Conservation (phyloP, 2,113 vertebrate species). For the Cacatua alba region DNA sequence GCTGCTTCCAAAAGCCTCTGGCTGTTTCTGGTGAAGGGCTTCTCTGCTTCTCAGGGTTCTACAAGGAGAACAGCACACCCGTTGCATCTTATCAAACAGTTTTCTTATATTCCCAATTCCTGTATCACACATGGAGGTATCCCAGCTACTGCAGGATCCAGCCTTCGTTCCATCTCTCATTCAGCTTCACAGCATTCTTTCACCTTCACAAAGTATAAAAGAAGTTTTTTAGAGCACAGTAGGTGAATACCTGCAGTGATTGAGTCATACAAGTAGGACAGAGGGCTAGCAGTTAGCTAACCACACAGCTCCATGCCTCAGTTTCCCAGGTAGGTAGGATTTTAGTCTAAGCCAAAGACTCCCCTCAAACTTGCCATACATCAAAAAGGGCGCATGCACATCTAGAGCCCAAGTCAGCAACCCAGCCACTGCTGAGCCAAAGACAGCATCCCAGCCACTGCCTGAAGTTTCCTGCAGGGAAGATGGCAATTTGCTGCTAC, state of each 20-base stretch:
- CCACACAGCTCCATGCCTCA: not conserved
- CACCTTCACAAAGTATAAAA: not conserved
- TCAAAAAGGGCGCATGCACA: not conserved
- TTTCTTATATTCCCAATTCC: not conserved
- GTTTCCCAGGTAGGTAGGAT: not conserved
- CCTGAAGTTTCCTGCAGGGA: not conserved
- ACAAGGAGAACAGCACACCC: not conserved
- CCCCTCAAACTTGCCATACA: not conserved
- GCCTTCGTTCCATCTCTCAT: rapidly evolving
- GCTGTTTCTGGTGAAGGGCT: not conserved
- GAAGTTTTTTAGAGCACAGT: not conserved
- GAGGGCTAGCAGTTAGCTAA: not conserved
- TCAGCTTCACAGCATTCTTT: not conserved
- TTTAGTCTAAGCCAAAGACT: not conserved
- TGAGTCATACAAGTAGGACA: not conserved
- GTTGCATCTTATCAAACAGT: not conserved
- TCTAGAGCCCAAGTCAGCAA: not conserved
- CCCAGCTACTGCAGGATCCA: not conserved
- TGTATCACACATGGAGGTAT: not conserved
- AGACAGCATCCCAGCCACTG: not conserved
- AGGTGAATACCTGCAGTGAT: not conserved
- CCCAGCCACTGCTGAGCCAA: not conserved
- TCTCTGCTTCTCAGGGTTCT: not conserved
- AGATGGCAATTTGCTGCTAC: not conserved
- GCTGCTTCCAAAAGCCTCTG: not conserved